Evolutionary conservation across 2,113 vertebrate genomes (phyloP).

Genomic region (Chionomys nivalis): DNA sequence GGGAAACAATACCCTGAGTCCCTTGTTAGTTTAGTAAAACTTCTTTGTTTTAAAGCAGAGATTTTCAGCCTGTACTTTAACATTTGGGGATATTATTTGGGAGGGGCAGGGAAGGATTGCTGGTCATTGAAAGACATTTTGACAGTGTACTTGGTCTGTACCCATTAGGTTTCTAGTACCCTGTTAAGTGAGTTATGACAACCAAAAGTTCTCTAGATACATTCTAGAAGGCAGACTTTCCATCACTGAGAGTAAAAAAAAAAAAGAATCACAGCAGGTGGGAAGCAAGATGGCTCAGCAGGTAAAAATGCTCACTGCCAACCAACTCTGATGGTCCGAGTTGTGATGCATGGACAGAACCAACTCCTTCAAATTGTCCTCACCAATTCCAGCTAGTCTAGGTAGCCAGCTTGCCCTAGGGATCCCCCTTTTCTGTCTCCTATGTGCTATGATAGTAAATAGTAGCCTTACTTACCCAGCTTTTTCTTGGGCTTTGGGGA

Average conservation of each 20-base stretch:
- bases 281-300: not conserved
- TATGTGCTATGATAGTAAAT: too few species aligned
- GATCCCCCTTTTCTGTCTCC: not conserved
- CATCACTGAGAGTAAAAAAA: constrained; percentile 10
- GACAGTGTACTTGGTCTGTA: not conserved
- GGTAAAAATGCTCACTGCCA: not conserved
- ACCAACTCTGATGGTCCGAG: not conserved
- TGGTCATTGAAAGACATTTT: not conserved
- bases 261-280: not conserved
- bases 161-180: not conserved
- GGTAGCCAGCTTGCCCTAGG: not conserved
- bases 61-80: not conserved
- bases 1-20: not conserved
- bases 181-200: not conserved
- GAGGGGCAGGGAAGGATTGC: not conserved
- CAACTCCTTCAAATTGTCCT: not conserved
- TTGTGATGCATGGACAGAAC: not conserved
- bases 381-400: not conserved
- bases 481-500: not conserved
- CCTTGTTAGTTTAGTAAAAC: not conserved
- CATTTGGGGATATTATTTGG: constrained; percentile 11
- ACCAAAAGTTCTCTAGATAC: not conserved
- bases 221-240: not conserved
- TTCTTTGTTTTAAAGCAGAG: constrained; percentile 2
- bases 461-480: not conserved